Evolutionary conservation across 1,140 invertebrate species (phyloP).

Genomic region (Yoshiicerus persimilis): DNA sequence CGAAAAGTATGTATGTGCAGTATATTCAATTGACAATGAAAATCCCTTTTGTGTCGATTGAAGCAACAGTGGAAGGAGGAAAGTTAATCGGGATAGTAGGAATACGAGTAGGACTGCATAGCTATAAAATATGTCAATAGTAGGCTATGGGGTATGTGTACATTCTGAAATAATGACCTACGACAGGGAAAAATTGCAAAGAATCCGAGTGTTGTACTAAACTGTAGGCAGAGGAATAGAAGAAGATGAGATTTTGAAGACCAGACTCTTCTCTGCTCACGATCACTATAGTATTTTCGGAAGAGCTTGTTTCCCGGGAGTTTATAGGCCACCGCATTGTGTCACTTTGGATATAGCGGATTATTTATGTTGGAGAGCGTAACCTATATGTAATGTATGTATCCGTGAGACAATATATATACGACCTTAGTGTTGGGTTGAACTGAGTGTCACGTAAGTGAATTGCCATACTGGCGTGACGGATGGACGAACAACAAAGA

Average conservation of each 20-base stretch:
- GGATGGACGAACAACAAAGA: background rate
- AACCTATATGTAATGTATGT: too few species aligned
- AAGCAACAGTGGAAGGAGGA: too few species aligned
- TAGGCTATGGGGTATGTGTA: background rate
- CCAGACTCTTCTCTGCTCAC: too few species aligned
- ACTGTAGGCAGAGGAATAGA: background rate
- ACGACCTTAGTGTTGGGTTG: background rate
- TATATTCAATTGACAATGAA: background rate
- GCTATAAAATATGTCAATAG: background rate
- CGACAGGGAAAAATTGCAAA: background rate
- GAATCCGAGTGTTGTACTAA: background rate
- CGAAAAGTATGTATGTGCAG: too few species aligned
- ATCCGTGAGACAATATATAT: too few species aligned
- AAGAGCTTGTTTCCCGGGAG: too few species aligned
- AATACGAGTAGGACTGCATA: too few species aligned
- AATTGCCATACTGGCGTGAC: background rate
- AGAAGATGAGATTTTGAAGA: background rate
- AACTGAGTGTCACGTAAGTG: background rate
- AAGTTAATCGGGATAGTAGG: too few species aligned
- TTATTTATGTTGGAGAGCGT: too few species aligned
- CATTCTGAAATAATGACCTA: background rate
- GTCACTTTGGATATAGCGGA: too few species aligned
- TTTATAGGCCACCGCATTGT: too few species aligned
- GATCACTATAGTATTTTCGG: too few species aligned
- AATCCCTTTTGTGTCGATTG: background rate